Percentiles rank a stretch among this genome's conserved stretches.
Conservation (phyloP, 2,888 invertebrate species). For the Caenorhabditis panamensis region DNA sequence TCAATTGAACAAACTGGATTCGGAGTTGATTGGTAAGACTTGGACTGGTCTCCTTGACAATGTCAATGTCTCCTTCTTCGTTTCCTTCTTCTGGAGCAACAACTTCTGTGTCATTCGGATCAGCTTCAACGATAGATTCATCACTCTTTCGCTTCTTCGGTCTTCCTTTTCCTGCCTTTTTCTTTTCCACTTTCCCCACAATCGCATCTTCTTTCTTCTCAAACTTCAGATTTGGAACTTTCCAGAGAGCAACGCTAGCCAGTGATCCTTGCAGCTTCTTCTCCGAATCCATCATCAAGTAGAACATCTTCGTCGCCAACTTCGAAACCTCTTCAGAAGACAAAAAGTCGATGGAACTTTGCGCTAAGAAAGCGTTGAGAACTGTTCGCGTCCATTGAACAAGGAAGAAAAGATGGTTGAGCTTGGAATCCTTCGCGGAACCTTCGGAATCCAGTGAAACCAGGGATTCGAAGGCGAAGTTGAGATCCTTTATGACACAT, state of each 20-base stretch:
- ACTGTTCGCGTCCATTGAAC: conserved; percentile 48
- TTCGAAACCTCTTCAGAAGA: conserved; percentile 15
- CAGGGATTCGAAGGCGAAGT: conserved; percentile 41
- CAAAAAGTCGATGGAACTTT: conserved; percentile 37
- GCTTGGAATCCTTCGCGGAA: not conserved
- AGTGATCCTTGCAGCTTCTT: conserved; percentile 27
- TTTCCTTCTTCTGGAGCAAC: conserved; percentile 9
- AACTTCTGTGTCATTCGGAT: too few relatives aligned
- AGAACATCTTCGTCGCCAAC: conserved; percentile 18
- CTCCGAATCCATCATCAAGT: conserved; percentile 46
- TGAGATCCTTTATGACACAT: conserved; percentile 21
- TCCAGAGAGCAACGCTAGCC: conserved; percentile 1
- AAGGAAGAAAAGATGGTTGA: conserved; percentile 23
- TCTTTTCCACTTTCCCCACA: not conserved
- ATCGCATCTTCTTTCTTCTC: conserved; percentile 21
- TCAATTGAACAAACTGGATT: conserved; percentile 29
- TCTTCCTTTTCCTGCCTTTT: conserved; percentile 4
- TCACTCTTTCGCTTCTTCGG: conserved; percentile 44
- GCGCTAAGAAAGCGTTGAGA: conserved; percentile 41
- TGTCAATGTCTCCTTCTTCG: conserved; percentile 18
- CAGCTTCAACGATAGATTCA: conserved; percentile 2
- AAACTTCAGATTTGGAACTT: conserved; percentile 44
- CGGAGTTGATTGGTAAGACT: conserved; percentile 18
- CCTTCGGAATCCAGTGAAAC: conserved; percentile 3
- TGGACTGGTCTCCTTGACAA: not conserved